These are phyloP conservation scores for Dinothrombium tinctorium DNA, from an alignment of 1,140 invertebrate genomes.

Conservation along the genomic window DNA sequence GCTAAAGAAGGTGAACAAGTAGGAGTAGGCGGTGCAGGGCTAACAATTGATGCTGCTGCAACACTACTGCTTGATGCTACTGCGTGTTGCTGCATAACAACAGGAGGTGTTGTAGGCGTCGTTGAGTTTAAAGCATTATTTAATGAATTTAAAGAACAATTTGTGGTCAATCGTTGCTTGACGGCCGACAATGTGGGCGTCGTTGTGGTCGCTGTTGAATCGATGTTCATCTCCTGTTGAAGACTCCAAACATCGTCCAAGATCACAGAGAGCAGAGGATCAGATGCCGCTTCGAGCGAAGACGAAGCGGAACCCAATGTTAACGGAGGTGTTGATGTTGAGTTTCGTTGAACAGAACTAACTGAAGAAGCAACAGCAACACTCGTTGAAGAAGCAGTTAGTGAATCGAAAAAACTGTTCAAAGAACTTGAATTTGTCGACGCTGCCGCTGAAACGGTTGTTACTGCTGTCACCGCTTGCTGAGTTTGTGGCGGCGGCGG, in stretches of 20 bases:
- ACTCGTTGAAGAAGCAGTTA: no score
- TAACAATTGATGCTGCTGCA: not conserved
- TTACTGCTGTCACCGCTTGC: not conserved
- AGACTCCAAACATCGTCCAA: constrained; percentile 39
- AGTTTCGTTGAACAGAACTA: no score
- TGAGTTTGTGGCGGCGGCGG: not conserved
- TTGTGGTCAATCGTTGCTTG: not conserved
- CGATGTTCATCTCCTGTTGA: constrained; percentile 14
- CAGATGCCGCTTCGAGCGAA: constrained; percentile 16
- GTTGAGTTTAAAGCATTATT: no score
- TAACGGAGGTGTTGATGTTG: not conserved
- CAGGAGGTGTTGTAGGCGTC: no score
- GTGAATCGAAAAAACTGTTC: no score
- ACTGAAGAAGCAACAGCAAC: no score
- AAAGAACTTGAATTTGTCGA: not conserved
- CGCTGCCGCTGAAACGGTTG: not conserved
- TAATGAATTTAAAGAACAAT: no score
- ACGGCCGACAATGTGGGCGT: no score
- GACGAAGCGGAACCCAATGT: constrained; percentile 1
- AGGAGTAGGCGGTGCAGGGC: not conserved
- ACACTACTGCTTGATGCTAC: no score
- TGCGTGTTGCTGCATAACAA: no score
- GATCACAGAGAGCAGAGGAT: constrained; percentile 49
- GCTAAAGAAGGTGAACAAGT: no score
- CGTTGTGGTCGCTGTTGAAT: no score